These are phyloP conservation scores for Caenorhabditis wallacei DNA, from an alignment of 2,888 invertebrate species.

Conservation along the genomic window DNA sequence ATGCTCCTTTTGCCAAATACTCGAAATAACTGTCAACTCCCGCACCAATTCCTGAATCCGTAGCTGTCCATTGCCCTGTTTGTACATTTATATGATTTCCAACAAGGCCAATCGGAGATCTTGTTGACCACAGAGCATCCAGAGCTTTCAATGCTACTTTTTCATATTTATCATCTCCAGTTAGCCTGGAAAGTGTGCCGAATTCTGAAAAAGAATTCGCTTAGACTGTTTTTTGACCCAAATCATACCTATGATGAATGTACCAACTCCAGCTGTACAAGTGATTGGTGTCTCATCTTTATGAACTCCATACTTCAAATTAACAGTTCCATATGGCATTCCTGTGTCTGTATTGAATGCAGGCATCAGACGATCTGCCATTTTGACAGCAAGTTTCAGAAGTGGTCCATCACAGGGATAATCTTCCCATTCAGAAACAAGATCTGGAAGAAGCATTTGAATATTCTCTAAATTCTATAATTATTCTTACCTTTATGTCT, in stretches of 20 bases:
- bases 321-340: constrained; percentile 88
- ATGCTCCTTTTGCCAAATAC: constrained; percentile 96
- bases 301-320: constrained; percentile 92
- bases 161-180: constrained; percentile 89
- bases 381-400: constrained; percentile 93
- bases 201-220: constrained; percentile 88
- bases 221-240: not conserved
- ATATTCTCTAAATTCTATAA: not conserved
- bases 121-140: constrained; percentile 91
- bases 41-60: constrained; percentile 94
- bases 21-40: constrained; percentile 92
- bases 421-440: constrained; percentile 88
- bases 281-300: constrained; percentile 93
- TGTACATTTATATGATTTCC: constrained; percentile 94
- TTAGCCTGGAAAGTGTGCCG: constrained; percentile 87
- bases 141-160: constrained; percentile 92
- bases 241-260: constrained; percentile 89
- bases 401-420: constrained; percentile 99
- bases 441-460: constrained; percentile 66
- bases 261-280: constrained; percentile 98
- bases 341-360: constrained; percentile 81
- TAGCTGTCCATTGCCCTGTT: constrained; percentile 90
- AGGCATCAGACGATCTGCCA: constrained; percentile 92
- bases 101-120: constrained; percentile 88
- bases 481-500: constrained; percentile 70